Percentiles rank a stretch among this genome's conserved stretches.
phyloP scores from a whole-genome alignment of 2,113 vertebrate species.

The Lethenteron reissneri region DNA sequence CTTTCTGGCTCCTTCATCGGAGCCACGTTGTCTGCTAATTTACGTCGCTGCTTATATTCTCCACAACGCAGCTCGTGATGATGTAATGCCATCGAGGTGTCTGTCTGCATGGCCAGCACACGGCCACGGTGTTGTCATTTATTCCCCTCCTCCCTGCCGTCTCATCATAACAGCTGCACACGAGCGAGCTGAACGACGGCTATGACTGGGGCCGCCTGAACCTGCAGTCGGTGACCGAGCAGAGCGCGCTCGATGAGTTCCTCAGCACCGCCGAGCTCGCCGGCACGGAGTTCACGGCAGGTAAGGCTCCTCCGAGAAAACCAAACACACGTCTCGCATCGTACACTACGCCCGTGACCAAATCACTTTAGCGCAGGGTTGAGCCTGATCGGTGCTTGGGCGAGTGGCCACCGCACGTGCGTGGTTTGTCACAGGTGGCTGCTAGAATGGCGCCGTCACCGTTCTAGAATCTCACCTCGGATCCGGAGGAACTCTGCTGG shows the following conservation, averaged over 20 bases:
- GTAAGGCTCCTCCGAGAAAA: slow-evolving; percentile 19
- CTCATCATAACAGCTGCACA: slow-evolving; percentile 37
- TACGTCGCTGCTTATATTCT: background rate
- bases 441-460: too few species aligned
- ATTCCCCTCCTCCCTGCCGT: background rate
- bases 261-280: slow-evolving; percentile 78
- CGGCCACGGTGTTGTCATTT: background rate
- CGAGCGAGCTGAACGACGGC: slow-evolving; percentile 54
- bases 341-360: too few species aligned
- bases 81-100: background rate
- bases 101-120: background rate
- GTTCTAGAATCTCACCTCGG: too few species aligned
- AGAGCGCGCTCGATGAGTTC: slow-evolving; percentile 75
- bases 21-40: rapidly evolving
- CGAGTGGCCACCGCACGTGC: too few species aligned
- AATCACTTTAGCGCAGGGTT: too few species aligned
- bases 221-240: slow-evolving; percentile 66
- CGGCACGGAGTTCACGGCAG: slow-evolving; percentile 66
- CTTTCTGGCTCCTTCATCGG: too few species aligned
- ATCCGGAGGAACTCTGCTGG: too few species aligned
- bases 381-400: too few species aligned
- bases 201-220: slow-evolving; percentile 61
- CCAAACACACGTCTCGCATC: too few species aligned
- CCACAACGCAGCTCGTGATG: background rate
- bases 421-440: too few species aligned